Evolutionary conservation across 2,888 invertebrate species (phyloP), one percentile per base, ranked within the genome.

Genomic region (Pachliopta kotzebuea): DNA sequence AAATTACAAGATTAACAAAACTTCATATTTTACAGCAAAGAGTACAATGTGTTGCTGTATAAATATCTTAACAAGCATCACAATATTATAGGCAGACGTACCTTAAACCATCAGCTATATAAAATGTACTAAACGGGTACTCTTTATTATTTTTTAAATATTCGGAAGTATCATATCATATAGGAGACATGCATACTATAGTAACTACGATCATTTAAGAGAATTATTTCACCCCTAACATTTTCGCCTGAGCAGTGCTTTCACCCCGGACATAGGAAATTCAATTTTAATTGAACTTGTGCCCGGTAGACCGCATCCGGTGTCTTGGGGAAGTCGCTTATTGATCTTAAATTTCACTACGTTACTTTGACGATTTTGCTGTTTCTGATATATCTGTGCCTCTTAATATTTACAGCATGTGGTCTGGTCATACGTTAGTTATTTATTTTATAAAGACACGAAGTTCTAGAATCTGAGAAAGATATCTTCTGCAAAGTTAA

Each of bases 261-360:
- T 64, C 71, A 69, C 68, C 76, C 78, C 72, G 75, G 77, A 76
- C 77, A 79, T 81, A 75, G 83, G 81, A 89, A 89, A 89, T 88
- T 87, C 83, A 87, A 89, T 88, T 85, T 85, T 86, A 87, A 89
- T 86, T 84, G 82, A 83, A 85, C 85, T 83, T 75, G 80, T 85
- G 85, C 76, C 78, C 81, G 80, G 77, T 78, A 81, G 78, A 83
- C 85, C 84, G 82, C 86, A 83, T 88, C 88, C 87, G 85, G 81
- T 83, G 81, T 84, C 84, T 84, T 80, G 80, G 76, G 78, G 76
- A 85, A 85, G 84, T 82, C 81, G 78, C 77, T 83, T 85, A 87
- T 86, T 84, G 84, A 87, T 85, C 79, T 83, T 72, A 77, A 77
- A 82, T 79, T 82, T 78, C 74, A 75, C 77, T 69, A 56, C 60